Evolutionary conservation across 2,113 vertebrate genomes (phyloP).

Genomic region (Rhinopomastus cyanomelas): DNA sequence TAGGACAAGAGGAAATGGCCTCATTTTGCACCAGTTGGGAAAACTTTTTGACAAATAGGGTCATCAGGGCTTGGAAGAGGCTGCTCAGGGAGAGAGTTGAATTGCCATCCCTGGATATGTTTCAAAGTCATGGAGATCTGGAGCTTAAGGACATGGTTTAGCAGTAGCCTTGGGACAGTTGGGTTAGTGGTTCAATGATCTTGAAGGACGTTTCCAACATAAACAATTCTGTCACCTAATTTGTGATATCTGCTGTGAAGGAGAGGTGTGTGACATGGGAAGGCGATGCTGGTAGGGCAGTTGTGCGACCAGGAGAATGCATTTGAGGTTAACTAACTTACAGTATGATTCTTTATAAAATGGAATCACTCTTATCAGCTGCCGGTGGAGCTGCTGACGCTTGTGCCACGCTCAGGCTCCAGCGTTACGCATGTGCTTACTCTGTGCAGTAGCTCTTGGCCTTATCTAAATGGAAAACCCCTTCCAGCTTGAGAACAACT

Average conservation of each 20-base stretch:
- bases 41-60: too few species aligned
- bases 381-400: rapidly evolving
- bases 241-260: background rate
- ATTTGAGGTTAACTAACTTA: background rate
- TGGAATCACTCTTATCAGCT: background rate
- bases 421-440: background rate
- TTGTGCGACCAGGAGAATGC: background rate
- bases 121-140: too few species aligned
- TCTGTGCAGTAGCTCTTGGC: background rate
- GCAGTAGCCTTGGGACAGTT: too few species aligned
- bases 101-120: too few species aligned
- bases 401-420: background rate
- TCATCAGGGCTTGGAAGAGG: too few species aligned
- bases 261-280: background rate
- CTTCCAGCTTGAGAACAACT: slow-evolving; percentile 56
- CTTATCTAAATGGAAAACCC: slow-evolving; percentile 66
- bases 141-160: too few species aligned
- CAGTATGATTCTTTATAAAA: background rate
- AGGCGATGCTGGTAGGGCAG: background rate
- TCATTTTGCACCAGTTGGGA: too few species aligned
- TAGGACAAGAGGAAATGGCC: too few species aligned
- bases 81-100: too few species aligned
- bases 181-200: too few species aligned
- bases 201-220: too few species aligned
- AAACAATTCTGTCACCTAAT: too few species aligned